Percentiles rank a stretch among this genome's conserved stretches.
These are phyloP conservation scores for Carcharodon carcharias DNA, from an alignment of 2,797 vertebrate species.

Conservation along the genomic window DNA sequence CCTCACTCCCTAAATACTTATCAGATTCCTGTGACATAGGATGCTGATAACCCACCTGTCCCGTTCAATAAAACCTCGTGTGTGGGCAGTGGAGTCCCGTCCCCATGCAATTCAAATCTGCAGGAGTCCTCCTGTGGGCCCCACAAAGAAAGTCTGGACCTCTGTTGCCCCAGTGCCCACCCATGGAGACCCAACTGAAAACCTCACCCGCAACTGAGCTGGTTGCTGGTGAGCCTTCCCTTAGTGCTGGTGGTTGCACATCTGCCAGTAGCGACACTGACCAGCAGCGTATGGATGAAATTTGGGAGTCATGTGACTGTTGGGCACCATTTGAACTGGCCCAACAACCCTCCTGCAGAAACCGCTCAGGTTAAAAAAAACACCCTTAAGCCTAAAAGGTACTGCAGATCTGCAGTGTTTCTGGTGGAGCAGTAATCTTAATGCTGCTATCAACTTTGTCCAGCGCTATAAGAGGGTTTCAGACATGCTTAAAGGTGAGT, in stretches of 20 bases:
- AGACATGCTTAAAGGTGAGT: neutral
- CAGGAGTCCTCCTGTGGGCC: neutral
- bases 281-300: neutral
- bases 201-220: neutral
- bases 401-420: neutral
- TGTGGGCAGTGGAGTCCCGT: neutral
- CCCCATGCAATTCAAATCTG: neutral
- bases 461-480: neutral
- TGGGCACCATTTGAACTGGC: neutral
- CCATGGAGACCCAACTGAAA: neutral
- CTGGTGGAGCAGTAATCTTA: neutral
- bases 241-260: no score
- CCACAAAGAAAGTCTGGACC: neutral
- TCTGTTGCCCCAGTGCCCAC: neutral
- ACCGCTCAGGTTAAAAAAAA: neutral
- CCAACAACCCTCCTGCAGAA: neutral
- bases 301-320: neutral
- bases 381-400: neutral
- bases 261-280: neutral
- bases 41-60: neutral
- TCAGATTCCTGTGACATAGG: neutral
- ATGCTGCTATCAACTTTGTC: neutral
- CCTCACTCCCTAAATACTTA: neutral
- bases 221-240: no score
- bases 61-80: neutral